Conservation (phyloP, 2,113 vertebrate genomes). For the Xyliphius kryptos region DNA sequence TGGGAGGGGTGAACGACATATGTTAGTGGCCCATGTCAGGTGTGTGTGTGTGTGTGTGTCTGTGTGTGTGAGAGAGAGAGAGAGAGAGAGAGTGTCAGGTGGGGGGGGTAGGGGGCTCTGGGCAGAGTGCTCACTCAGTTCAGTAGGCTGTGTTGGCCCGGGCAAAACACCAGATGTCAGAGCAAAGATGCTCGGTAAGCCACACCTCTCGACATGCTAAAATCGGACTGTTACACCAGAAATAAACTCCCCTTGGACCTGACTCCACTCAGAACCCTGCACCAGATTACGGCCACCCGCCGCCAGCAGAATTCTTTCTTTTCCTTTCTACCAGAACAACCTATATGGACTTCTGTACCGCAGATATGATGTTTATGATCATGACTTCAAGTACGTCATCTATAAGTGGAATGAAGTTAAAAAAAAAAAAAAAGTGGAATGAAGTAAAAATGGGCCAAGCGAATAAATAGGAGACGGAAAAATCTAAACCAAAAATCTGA, state of each 20-base stretch:
- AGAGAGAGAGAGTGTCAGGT: background rate
- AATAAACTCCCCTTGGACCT: slow-evolving; percentile 60
- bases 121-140: slow-evolving; percentile 55
- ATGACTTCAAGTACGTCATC: too few relatives aligned
- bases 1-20: slow-evolving; percentile 34
- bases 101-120: slow-evolving; percentile 18
- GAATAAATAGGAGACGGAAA: background rate
- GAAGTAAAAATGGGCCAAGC: slow-evolving; percentile 47
- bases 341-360: slow-evolving; percentile 25
- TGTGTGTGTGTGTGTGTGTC: slow-evolving; percentile 11
- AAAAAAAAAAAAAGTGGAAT: slow-evolving; percentile 32
- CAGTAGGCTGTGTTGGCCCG: slow-evolving; percentile 66
- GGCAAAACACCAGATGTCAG: slow-evolving; percentile 69
- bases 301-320: slow-evolving; percentile 25
- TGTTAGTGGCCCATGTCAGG: slow-evolving; percentile 34
- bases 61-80: background rate
- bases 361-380: slow-evolving; percentile 11
- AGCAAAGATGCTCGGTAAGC: slow-evolving; percentile 63
- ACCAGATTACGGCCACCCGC: slow-evolving; percentile 39
- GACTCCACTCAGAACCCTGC: slow-evolving; percentile 44
- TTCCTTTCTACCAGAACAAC: background rate
- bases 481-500: background rate
- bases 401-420: background rate
- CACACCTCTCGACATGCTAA: slow-evolving; percentile 60
- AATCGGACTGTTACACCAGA: slow-evolving; percentile 55